Base-by-base conservation (phyloP, 2,797 vertebrate species). In the Syncerus caffer region DNA sequence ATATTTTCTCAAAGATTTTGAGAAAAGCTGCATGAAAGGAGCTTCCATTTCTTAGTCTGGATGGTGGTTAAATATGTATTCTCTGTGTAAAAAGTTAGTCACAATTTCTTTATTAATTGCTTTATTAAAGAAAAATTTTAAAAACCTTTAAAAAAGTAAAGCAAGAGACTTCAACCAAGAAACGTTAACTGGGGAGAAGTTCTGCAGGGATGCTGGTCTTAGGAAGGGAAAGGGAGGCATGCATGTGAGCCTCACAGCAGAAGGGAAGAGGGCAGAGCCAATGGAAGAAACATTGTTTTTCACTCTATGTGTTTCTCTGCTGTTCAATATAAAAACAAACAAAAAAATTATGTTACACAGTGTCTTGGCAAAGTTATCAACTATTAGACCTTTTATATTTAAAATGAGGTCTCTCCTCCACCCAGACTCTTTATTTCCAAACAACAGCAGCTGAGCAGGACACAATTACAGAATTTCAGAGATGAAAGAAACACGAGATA, bases 391-490 rank as follows among this genome's bases (percentile, higher is more conserved):
- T 86, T 84, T 84, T 13, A 15, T 79, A 87, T 92, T 89, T 89
- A 78, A 45, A 97, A 89, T 8, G 23, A 83, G 42, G 74, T 76
- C 74, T 51, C 34, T 55, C 29, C 9, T 31, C 78, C 9, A 31
- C 6, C 4, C 4, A 55, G n/a, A 8, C 25, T 89, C 27, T 87
- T 38, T 57, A 7, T 55, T 96, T 90, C 55, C 38, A 94, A 90
- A 94, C 23, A 92, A n/a, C 27, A 94, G n/a, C 21, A 92, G 55
- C 29, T 84, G 83, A 95, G 12, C 14, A 71, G 34, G 80, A 57
- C 58, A 50, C 45, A 90, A 51, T 84, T 51, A 85, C 2, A 91
- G 29, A 90, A 85, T 88, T 92, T 93, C 64, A 87, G 64, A 94
- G 34, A 79, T 83, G 45, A 91, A 90, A 92, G 85, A 92, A 15